Evolutionary conservation across 2,888 invertebrate species (phyloP).

Genomic region (Stomorhina lunata): DNA sequence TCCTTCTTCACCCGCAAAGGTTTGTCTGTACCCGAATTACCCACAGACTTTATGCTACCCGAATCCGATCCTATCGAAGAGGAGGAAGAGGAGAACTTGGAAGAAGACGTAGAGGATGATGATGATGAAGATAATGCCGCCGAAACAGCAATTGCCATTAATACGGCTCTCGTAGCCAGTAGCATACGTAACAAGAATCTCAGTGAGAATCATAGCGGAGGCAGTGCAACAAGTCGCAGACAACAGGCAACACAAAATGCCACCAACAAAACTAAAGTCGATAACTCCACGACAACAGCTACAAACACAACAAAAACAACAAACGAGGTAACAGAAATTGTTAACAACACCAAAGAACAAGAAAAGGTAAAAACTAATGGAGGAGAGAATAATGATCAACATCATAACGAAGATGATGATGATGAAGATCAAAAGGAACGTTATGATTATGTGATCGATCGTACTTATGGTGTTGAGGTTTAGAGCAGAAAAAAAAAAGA

Average conservation of each 20-base stretch:
- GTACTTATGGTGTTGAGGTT: conserved; percentile 91
- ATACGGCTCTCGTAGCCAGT: conserved; percentile 78
- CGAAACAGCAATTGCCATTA: conserved; percentile 77
- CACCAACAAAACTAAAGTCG: conserved; percentile 55
- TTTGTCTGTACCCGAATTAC: conserved; percentile 87
- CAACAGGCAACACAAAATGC: conserved; percentile 67
- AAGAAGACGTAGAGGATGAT: conserved; percentile 69
- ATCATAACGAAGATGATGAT: conserved; percentile 75
- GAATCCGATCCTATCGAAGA: conserved; percentile 79
- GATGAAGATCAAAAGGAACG: conserved; percentile 80
- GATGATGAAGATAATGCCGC: conserved; percentile 73
- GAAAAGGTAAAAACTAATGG: no score
- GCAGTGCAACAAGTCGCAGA: conserved; percentile 59
- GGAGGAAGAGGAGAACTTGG: conserved; percentile 71
- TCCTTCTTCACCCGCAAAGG: conserved; percentile 95
- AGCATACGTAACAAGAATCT: conserved; percentile 79
- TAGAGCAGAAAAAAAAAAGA: no score
- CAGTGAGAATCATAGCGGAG: conserved; percentile 73
- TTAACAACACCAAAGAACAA: conserved; percentile 61
- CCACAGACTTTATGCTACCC: conserved; percentile 82
- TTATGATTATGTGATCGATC: conserved; percentile 91
- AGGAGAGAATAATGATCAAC: no score
- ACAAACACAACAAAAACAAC: conserved; percentile 39
- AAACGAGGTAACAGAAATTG: conserved; percentile 16
- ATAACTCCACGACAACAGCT: conserved; percentile 48